Base-by-base conservation (phyloP, 2,797 vertebrate species). In the Urocyon cinereoargenteus region DNA sequence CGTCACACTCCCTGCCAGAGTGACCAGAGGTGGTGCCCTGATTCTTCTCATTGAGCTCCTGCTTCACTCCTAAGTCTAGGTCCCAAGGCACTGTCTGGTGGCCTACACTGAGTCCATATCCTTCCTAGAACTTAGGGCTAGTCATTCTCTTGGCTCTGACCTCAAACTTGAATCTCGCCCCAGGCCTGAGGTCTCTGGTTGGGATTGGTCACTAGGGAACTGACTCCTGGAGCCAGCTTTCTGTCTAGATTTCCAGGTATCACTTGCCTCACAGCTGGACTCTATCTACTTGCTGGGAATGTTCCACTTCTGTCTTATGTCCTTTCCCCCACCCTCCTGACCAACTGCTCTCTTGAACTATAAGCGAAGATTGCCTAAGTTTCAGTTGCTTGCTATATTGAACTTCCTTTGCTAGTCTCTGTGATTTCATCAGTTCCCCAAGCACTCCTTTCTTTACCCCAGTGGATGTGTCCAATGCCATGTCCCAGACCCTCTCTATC, bases 211-310 rank as follows among this genome's bases (percentile, higher is more conserved):
- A 28, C 45, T 70, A 12, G 61, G 87, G 24, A 24, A 90, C 4
- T 45, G 61, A 62, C 21, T 11, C n/a, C 4, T n/a, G 40, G 70
- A 90, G 34, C 40, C 75, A 97, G 21, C 61, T 97, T 98, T 86
- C 85, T 90, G 16, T 75, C 45, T 93, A 12, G 22, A 70, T 94
- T 96, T 96, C 81, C 90, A 92, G 79, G 73, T 75, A 84, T 78
- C 12, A 45, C 10, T 77, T 88, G 61, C 11, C 28, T 86, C 28
- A 16, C 22, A 0, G 1, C 59, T 93, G 64, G 12, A 15, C 59
- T 88, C 55, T 86, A 77, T 57, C 28, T 34, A 26, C 18, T 86
- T 68, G 19, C n/a, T 91, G 40, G 75, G 49, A 73, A 62, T 21
- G 14, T 55, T 87, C 31, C 21, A 10, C 34, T 62, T 96, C 40